phyloP scores from a whole-genome alignment of 2,797 vertebrate species.

The Antrozous pallidus region DNA sequence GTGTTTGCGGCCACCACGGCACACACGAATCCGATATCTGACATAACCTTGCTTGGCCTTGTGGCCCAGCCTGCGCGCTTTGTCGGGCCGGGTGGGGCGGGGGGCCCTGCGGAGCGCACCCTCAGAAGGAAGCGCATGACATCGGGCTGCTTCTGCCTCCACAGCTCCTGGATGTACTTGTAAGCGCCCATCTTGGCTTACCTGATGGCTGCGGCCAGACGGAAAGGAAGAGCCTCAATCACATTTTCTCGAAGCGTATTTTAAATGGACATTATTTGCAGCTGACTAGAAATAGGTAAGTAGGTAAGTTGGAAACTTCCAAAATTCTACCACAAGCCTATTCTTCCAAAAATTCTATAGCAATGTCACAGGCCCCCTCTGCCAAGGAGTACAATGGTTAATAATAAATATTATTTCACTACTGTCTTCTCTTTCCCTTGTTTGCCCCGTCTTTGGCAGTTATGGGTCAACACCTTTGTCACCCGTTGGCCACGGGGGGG shows the following conservation, averaged over 20 bases:
- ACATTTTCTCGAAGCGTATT: not conserved
- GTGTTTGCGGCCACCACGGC: too few species aligned
- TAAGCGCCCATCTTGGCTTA: too few species aligned
- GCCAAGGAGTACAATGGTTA: not conserved
- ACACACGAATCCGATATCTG: too few species aligned
- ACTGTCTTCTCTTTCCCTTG: not conserved
- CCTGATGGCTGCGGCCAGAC: too few species aligned
- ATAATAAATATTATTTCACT: not conserved
- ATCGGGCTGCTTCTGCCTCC: too few species aligned
- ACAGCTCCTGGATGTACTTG: too few species aligned
- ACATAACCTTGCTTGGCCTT: too few species aligned
- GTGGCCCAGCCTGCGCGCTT: too few species aligned
- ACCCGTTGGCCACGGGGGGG: fast-evolving
- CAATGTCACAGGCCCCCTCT: not conserved
- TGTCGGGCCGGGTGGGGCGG: too few species aligned
- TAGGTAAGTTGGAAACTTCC: not conserved
- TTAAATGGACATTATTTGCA: not conserved
- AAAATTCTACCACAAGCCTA: not conserved
- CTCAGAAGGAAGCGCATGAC: too few species aligned
- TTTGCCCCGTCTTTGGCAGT: not conserved
- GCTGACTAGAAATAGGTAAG: not conserved
- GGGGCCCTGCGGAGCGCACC: too few species aligned
- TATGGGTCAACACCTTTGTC: not conserved
- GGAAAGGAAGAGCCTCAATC: too few species aligned
- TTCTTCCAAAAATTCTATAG: not conserved